Evolutionary conservation across 2,113 vertebrate species (phyloP).

Genomic region (Murina feae): DNA sequence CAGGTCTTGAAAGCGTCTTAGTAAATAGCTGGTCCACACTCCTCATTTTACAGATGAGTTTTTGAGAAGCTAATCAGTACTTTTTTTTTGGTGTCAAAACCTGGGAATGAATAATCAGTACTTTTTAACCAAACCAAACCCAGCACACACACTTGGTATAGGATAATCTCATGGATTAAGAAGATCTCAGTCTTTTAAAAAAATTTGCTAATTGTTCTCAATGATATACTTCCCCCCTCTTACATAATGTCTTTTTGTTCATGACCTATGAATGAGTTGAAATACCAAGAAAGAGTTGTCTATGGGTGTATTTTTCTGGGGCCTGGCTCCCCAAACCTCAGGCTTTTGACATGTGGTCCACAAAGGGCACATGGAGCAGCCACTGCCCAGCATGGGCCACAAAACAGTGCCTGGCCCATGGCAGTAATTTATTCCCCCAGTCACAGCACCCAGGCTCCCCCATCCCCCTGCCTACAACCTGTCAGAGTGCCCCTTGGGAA

Average conservation of each 20-base stretch:
- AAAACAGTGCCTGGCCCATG: not conserved
- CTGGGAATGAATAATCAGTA: not conserved
- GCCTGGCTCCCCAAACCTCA: not conserved
- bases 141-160: not conserved
- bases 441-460: conserved; percentile 15
- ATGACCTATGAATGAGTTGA: not conserved
- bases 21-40: not conserved
- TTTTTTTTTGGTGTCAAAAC: not conserved
- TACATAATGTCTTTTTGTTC: conserved; percentile 15
- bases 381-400: not conserved
- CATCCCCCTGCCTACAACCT: not conserved
- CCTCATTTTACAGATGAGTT: conserved; percentile 18
- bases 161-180: not conserved
- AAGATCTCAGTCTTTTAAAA: not conserved
- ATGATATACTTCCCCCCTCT: not conserved
- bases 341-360: conserved; percentile 7
- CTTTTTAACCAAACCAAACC: not conserved
- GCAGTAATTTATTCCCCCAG: not conserved
- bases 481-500: conserved; percentile 41
- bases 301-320: conserved; percentile 29
- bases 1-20: not conserved
- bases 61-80: not conserved
- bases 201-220: not conserved
- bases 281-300: conserved; percentile 34
- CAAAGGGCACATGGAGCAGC: not conserved